Conservation (phyloP, 2,888 invertebrate species). For the Drosophila cognata region DNA sequence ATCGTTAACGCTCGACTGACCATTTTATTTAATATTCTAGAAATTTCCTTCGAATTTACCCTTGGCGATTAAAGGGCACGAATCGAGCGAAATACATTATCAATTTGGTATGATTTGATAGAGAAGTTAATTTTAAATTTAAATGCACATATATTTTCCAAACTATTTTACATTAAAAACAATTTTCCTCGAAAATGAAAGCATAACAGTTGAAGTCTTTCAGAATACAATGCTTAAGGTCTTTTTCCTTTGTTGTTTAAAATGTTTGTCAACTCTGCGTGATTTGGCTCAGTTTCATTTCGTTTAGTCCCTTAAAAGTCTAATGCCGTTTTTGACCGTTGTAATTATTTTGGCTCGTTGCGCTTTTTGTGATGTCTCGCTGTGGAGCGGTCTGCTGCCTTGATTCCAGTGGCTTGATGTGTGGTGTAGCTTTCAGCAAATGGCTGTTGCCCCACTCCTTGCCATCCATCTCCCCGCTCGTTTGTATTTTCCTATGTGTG, state of each 20-base stretch:
- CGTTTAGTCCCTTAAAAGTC: constrained; percentile 32
- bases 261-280: constrained; percentile 40
- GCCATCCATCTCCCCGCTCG: neutral
- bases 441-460: constrained; percentile 26
- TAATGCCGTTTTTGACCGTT: constrained; percentile 39
- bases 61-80: neutral
- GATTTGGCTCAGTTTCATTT: constrained; percentile 56
- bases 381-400: constrained; percentile 20
- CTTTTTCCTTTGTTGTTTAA: constrained; percentile 26
- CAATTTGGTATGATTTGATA: neutral
- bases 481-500: constrained; percentile 25
- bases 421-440: constrained; percentile 59
- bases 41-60: constrained; percentile 14
- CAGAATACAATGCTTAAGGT: neutral
- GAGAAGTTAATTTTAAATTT: neutral
- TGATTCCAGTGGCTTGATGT: constrained; percentile 14
- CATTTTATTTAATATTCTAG: constrained; percentile 41
- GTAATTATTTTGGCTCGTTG: constrained; percentile 65
- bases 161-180: neutral
- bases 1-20: constrained; percentile 19
- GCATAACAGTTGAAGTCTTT: neutral
- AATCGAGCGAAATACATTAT: neutral
- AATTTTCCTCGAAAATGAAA: neutral
- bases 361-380: constrained; percentile 39
- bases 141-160: neutral